Conservation (phyloP, 2,888 invertebrate genomes). For the Caenorhabditis afra region DNA sequence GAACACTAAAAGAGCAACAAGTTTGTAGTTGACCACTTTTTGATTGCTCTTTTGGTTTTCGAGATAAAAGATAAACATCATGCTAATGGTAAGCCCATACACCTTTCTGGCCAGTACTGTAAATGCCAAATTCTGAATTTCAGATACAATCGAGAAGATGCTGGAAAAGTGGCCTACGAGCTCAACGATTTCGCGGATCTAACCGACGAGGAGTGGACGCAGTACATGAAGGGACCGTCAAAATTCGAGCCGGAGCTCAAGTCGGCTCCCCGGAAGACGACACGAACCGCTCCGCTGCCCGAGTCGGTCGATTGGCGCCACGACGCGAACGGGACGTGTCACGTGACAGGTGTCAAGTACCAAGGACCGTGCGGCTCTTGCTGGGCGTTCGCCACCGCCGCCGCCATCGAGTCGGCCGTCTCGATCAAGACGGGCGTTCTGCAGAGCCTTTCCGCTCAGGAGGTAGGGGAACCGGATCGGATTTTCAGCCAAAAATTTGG, state of each 20-base stretch:
- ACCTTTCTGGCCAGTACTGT: too few species aligned
- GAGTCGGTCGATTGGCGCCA: slow-evolving; percentile 41
- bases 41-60: too few species aligned
- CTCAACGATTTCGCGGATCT: slow-evolving; percentile 44
- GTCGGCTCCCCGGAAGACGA: too few species aligned
- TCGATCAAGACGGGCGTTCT: slow-evolving; percentile 19
- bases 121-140: not conserved
- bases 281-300: too few species aligned
- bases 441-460: slow-evolving; percentile 25
- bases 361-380: slow-evolving; percentile 54
- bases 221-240: slow-evolving; percentile 17
- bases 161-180: slow-evolving; percentile 30
- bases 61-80: too few species aligned
- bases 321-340: slow-evolving; percentile 24
- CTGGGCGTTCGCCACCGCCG: slow-evolving; percentile 49
- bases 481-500: too few species aligned
- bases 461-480: slow-evolving; percentile 23
- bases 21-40: too few species aligned
- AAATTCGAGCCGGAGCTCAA: not conserved
- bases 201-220: slow-evolving; percentile 34
- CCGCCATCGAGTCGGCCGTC: slow-evolving; percentile 40
- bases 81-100: too few species aligned
- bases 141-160: slow-evolving; percentile 36
- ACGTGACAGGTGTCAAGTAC: slow-evolving; percentile 49
- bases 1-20: too few species aligned